Conservation (phyloP, 2,797 vertebrate genomes). For the Morus bassanus region DNA sequence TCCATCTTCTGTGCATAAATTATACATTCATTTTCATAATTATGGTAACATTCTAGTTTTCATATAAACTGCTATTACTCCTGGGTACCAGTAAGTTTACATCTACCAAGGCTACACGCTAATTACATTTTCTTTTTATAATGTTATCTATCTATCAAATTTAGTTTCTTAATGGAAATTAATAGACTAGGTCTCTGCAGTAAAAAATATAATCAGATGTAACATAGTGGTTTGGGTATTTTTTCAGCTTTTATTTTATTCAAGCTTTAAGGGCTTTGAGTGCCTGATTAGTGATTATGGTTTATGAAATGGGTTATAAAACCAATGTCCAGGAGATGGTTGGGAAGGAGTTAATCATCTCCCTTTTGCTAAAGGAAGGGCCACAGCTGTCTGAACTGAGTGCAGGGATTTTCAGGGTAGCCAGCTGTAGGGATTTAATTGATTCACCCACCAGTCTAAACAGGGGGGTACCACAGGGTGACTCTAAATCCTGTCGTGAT, state of each 20-base stretch:
- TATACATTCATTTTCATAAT: slow-evolving; percentile 70
- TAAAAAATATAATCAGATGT: not conserved
- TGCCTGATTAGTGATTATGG: not conserved
- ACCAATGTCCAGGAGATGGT: not conserved
- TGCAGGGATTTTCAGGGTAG: slow-evolving; percentile 50
- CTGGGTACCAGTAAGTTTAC: slow-evolving; percentile 63
- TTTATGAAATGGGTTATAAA: not conserved
- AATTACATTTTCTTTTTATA: slow-evolving; percentile 65
- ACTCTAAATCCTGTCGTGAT: not conserved
- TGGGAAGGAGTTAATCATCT: slow-evolving; percentile 49
- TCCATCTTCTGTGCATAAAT: slow-evolving; percentile 67
- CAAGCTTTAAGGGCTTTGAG: not conserved
- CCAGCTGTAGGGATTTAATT: slow-evolving; percentile 64
- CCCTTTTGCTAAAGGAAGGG: slow-evolving; percentile 16
- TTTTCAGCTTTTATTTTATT: slow-evolving; percentile 21
- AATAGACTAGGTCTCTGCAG: slow-evolving; percentile 40
- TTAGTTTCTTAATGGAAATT: slow-evolving; percentile 65
- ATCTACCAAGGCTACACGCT: slow-evolving; percentile 54
- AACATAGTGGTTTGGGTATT: not conserved
- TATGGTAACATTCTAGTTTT: slow-evolving; percentile 70
- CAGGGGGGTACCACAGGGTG: not conserved
- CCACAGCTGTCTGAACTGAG: slow-evolving; percentile 52
- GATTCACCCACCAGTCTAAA: slow-evolving; percentile 23
- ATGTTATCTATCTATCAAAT: slow-evolving; percentile 58
- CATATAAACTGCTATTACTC: slow-evolving; percentile 70